Evolutionary conservation across 2,797 vertebrate species (phyloP), one percentile per base, ranked within the genome.

Genomic region (Furcifer pardalis): DNA sequence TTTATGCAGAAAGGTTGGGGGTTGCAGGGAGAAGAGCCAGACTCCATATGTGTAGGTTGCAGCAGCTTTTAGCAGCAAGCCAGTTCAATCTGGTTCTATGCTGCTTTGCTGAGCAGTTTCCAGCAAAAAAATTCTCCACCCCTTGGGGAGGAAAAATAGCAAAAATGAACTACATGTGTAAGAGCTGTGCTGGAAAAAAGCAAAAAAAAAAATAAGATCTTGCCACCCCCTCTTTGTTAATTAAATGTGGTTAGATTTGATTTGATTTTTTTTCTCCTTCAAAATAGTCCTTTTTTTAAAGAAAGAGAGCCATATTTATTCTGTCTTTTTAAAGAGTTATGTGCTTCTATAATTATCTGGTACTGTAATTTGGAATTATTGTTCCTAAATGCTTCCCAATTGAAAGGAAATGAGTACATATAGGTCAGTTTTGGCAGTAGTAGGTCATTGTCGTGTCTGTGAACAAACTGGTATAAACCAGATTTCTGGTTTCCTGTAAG

Each of bases 61-160:
- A 35, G 56, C 65, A 15, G 46, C 52, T n/a, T n/a, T n/a, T n/a
- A 74, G 69, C 72, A 9, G 4, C n/a, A 1, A 90, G 71, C 90
- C 90, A 86, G 90, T 90, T 90, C 72, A 87, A 76, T 80, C 90
- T 71, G 87, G 90, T 87, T 91, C 78, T 40, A n/a, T 42, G 72
- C 77, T 52, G 81, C 66, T 49, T 66, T 37, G 77, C 56, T 77
- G 52, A 42, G 65, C 65, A 62, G 46, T 63, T 66, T 69, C 82
- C 49, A 52, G 66, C 74, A 30, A 77, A 32, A n/a, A 69, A 72
- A 30, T n/a, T 73, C 60, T 23, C 74, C 77, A 49, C 86, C 80
- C 62, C 77, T 32, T 65, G 3, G 37, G 21, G 42, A 59, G 37
- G 5, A 65, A 62, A 73, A 32, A 9, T 5, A 40, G 1, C 56